These are phyloP conservation scores for Scaptodrosophila latifasciaeformis DNA, from an alignment of 2,888 invertebrate species.

Conservation along the genomic window DNA sequence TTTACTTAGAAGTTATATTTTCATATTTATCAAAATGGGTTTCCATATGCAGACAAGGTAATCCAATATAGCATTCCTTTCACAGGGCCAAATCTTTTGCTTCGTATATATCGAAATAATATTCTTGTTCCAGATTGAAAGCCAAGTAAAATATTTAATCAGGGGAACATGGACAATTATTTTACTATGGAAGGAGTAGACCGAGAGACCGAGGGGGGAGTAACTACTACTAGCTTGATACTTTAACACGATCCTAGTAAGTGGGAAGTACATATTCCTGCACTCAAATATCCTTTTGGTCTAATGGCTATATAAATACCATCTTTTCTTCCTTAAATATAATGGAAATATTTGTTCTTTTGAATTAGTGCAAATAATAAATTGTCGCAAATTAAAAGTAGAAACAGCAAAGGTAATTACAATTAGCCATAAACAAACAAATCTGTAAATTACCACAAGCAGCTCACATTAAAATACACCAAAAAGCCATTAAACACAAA, in stretches of 20 bases:
- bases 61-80: too few species aligned
- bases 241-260: slow-evolving; percentile 18
- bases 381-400: slow-evolving; percentile 2
- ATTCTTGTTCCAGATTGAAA: too few species aligned
- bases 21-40: too few species aligned
- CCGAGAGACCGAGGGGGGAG: too few species aligned
- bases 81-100: too few species aligned
- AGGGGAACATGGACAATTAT: too few species aligned
- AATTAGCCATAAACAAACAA: slow-evolving; percentile 36
- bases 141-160: too few species aligned
- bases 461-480: slow-evolving; percentile 63
- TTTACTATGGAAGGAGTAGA: too few species aligned
- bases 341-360: slow-evolving; percentile 7
- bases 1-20: too few species aligned
- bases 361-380: not conserved
- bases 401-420: not conserved
- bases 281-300: slow-evolving; percentile 9
- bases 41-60: too few species aligned
- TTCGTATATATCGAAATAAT: too few species aligned
- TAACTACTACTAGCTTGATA: too few species aligned
- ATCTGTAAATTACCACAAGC: slow-evolving; percentile 48
- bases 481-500: slow-evolving; percentile 67
- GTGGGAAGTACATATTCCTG: slow-evolving; percentile 17
- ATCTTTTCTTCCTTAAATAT: slow-evolving; percentile 14
- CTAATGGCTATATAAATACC: slow-evolving; percentile 6